Base-by-base conservation (phyloP, 1,140 invertebrate species). In the Rhyacophila brunnea region DNA sequence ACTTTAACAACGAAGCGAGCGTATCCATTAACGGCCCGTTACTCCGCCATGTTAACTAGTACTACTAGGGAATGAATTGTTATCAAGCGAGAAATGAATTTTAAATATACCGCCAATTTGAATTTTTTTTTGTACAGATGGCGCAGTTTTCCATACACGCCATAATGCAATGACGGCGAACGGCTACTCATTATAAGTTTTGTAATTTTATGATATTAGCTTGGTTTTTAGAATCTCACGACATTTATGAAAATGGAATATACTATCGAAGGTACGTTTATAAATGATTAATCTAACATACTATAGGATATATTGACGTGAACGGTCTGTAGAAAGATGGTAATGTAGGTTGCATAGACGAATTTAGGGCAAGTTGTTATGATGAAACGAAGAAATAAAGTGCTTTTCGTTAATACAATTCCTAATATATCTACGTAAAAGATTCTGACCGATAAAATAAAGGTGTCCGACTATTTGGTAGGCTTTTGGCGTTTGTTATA, bases 291-390 rank as follows among this genome's bases (percentile, higher is more conserved):
- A 48, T 15, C 32, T 38, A 2, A 7, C n/a, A 32, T 28, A 18
- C 11, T 49, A 23, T 38, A 7, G 1, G 7, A 7, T 40, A 48
- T 47, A 40, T 48, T 20, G 7, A 10, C 23, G 36, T 48, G 15
- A 4, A 57, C 46, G 34, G 18, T 57, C 54, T n/a, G 18, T 57
- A 42, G 40, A 23, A 57, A 57, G 38, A 49, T 57, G 54, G 38
- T 45, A 57, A 57, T 57, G 44, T 57, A 57, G 54, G 54, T 57
- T 57, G 54, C 54, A 57, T 57, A 49, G 45, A 43, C 54, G 42
- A 57, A 57, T 57, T 57, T 57, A 57, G 54, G 54, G 54, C 54
- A 57, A 45, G 54, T 57, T 57, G 54, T 57, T 57, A 57, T 57
- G 54, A 57, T 57, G 54, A 57, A 57, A 57, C 23, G 32, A 32